phyloP scores from a whole-genome alignment of 1,140 invertebrate species.

The Armadillidium nasatum region DNA sequence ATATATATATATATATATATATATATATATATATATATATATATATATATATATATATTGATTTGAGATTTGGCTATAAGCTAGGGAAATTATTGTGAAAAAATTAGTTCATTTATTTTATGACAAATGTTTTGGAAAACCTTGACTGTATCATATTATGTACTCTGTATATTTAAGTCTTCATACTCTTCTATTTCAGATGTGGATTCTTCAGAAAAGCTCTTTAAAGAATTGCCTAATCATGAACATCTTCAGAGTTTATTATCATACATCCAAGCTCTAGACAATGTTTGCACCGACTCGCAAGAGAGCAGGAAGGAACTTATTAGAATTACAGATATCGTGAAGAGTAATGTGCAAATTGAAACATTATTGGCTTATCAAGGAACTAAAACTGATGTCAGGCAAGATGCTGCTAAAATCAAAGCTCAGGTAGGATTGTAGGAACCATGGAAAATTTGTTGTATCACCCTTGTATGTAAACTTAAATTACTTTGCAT shows the following conservation, averaged over 20 bases:
- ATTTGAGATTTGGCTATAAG: too few relatives aligned
- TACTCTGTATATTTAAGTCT: too few relatives aligned
- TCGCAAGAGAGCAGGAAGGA: background rate
- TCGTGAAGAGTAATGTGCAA: background rate
- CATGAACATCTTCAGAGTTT: background rate
- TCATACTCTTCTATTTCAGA: background rate
- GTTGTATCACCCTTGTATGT: background rate
- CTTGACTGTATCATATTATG: too few relatives aligned
- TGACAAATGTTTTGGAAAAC: too few relatives aligned
- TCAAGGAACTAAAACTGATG: constrained; percentile 23
- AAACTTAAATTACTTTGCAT: background rate
- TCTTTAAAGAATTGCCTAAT: background rate
- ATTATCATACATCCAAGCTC: background rate
- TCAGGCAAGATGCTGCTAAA: constrained; percentile 19
- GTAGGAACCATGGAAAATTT: background rate
- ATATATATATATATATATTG: too few relatives aligned
- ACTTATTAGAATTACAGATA: background rate
- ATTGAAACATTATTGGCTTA: constrained; percentile 10
- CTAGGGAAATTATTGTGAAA: too few relatives aligned
- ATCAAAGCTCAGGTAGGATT: constrained; percentile 12
- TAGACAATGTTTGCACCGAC: background rate
- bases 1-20: too few relatives aligned
- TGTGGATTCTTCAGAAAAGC: background rate
- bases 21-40: too few relatives aligned
- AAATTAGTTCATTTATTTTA: too few relatives aligned